phyloP scores from a whole-genome alignment of 53 echinoderm and acorn worm genomes.

The Glandiceps talaboti region DNA sequence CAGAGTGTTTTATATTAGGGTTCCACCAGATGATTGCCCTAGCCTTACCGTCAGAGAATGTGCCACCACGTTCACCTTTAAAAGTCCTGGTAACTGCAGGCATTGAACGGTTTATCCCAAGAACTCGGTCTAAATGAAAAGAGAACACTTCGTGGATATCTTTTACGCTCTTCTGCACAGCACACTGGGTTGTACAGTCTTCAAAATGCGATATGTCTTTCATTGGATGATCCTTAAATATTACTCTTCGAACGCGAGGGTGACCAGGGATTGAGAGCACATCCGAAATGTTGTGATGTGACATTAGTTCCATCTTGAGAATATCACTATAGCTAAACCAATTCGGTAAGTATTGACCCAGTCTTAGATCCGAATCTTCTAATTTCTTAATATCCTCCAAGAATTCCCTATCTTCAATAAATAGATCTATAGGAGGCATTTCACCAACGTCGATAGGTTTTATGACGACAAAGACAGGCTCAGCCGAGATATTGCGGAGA shows the following conservation, averaged over 20 bases:
- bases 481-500: too few relatives aligned
- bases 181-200: neutral
- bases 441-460: neutral
- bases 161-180: neutral
- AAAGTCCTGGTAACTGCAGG: conserved; percentile 57
- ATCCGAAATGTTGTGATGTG: neutral
- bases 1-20: neutral
- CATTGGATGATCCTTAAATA: neutral
- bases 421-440: neutral
- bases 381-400: neutral
- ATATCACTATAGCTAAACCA: neutral
- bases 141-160: conserved; percentile 37
- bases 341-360: neutral
- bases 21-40: conserved; percentile 15
- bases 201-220: neutral
- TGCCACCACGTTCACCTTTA: neutral
- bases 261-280: neutral
- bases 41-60: conserved; percentile 7
- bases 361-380: neutral
- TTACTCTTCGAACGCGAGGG: neutral
- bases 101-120: conserved; percentile 68
- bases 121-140: conserved; percentile 80
- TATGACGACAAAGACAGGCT: neutral
- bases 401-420: neutral
- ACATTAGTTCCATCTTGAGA: neutral